A percentile compares a stretch with the other conserved stretches of the same genome.
These are phyloP conservation scores for Stylophora pistillata DNA, from an alignment of 64 coral and sea anemone species.

Conservation along the genomic window DNA sequence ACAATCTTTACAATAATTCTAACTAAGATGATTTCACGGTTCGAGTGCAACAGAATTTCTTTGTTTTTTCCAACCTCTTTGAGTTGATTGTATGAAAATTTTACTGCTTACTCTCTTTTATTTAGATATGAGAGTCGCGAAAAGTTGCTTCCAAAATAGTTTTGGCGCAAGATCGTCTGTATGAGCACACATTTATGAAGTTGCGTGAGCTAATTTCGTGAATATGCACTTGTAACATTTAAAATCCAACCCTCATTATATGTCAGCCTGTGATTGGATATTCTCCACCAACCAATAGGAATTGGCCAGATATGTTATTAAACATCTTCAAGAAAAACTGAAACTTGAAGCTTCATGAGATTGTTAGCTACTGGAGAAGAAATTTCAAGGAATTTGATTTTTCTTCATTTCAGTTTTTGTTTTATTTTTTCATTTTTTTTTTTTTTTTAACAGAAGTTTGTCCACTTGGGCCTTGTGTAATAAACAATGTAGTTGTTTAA, in stretches of 20 bases:
- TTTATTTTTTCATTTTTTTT: neutral
- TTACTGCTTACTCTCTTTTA: neutral
- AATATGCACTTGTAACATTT: neutral
- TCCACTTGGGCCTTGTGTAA: neutral
- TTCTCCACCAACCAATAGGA: conserved; percentile 19
- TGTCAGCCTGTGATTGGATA: conserved; percentile 67
- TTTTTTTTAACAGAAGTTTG: too few species aligned
- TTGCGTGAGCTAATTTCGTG: neutral
- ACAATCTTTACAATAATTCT: too few species aligned
- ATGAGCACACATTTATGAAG: neutral
- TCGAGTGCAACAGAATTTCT: too few species aligned
- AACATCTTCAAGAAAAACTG: neutral
- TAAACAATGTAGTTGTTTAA: neutral
- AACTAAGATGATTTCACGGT: too few species aligned
- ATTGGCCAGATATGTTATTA: conserved; percentile 1
- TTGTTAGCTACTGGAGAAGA: neutral
- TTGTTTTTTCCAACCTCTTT: neutral
- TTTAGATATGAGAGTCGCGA: neutral
- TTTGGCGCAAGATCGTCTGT: neutral
- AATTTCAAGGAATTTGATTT: neutral
- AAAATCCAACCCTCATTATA: conserved; percentile 40
- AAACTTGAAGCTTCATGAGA: neutral
- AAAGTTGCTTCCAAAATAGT: neutral
- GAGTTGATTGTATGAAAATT: neutral
- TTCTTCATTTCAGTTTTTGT: neutral